phyloP scores from a whole-genome alignment of 2,797 vertebrate genomes.

The Crenuchus spilurus region DNA sequence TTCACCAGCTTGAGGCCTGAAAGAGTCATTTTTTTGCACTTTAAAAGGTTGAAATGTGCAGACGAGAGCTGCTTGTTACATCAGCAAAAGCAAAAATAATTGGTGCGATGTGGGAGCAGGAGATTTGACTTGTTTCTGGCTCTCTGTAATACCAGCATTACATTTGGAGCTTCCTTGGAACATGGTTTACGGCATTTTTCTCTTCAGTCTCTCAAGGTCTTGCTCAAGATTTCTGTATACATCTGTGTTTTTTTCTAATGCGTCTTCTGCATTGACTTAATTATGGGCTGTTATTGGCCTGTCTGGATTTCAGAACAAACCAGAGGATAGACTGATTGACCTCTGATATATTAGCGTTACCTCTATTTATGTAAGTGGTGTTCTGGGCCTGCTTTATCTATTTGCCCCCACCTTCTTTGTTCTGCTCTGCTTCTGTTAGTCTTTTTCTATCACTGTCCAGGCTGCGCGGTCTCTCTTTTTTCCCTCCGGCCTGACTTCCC shows the following conservation, averaged over 20 bases:
- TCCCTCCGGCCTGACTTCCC: conserved; percentile 18
- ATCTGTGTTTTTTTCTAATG: not conserved
- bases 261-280: too few species aligned
- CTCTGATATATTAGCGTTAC: not conserved
- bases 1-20: not conserved
- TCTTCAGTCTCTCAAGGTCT: not conserved
- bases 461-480: conserved; percentile 13
- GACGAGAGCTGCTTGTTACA: not conserved
- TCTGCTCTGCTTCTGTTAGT: not conserved
- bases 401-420: not conserved
- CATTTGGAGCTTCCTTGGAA: not conserved
- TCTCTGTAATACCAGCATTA: not conserved
- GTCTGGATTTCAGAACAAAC: conserved; percentile 9
- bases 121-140: not conserved
- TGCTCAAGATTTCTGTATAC: not conserved
- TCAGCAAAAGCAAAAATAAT: conserved; percentile 10
- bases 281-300: not conserved
- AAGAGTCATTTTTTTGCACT: not conserved
- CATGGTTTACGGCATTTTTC: not conserved
- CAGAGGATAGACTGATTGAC: not conserved
- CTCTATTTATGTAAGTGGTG: not conserved
- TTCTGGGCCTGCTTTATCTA: not conserved
- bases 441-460: conserved; percentile 7
- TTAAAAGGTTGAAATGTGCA: conserved; percentile 4
- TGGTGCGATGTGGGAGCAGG: not conserved